Evolutionary conservation across 2,113 vertebrate genomes (phyloP).

Genomic region (Peromyscus polionotus): DNA sequence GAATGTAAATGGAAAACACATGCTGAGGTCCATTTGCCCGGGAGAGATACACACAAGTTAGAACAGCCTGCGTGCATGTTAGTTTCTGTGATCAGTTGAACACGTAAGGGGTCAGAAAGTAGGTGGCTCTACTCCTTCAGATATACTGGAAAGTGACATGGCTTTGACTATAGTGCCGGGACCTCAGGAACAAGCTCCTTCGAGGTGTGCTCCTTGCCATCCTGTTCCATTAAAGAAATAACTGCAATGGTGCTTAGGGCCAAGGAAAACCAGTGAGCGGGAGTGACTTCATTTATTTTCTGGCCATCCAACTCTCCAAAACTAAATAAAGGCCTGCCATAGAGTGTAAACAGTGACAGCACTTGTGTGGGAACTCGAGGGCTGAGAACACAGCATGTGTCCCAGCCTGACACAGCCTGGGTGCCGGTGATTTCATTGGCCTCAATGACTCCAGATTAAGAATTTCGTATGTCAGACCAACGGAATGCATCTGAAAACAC

Average conservation of each 20-base stretch:
- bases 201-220: background rate
- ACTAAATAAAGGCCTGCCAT: background rate
- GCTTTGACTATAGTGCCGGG: rapidly evolving
- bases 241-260: background rate
- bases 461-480: background rate
- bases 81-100: background rate
- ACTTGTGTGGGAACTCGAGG: background rate
- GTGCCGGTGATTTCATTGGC: background rate
- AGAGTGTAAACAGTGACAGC: background rate
- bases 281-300: background rate
- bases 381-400: background rate
- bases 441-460: background rate
- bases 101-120: background rate
- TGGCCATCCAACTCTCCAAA: background rate
- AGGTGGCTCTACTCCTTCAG: background rate
- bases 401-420: background rate
- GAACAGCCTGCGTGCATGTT: background rate
- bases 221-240: background rate
- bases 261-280: background rate
- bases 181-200: background rate
- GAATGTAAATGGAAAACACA: background rate
- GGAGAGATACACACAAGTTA: background rate
- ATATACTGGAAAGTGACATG: background rate
- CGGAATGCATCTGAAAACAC: background rate
- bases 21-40: background rate